Conservation (phyloP, 2,113 vertebrate genomes). For the Callospermophilus lateralis region DNA sequence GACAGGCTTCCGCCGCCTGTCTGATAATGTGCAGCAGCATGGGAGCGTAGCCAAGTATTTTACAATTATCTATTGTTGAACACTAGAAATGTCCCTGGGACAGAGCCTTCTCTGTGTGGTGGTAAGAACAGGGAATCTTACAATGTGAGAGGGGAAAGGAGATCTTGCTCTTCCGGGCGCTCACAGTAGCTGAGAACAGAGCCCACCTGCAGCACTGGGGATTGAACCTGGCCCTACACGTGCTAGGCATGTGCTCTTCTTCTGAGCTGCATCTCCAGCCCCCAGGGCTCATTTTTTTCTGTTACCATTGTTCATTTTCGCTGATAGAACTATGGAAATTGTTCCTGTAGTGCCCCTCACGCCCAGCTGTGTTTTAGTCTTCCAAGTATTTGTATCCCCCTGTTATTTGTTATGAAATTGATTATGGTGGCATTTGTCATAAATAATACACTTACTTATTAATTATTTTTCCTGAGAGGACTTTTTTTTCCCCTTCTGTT, state of each 20-base stretch:
- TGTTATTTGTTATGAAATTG: neutral
- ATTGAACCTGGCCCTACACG: no score
- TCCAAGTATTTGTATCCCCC: neutral
- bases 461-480: neutral
- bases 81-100: slow-evolving; percentile 5
- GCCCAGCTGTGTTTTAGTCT: neutral
- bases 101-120: slow-evolving; percentile 44
- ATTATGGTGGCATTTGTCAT: neutral
- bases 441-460: neutral
- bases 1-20: neutral
- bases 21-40: slow-evolving; percentile 8
- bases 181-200: neutral
- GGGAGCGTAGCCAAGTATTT: slow-evolving; percentile 41
- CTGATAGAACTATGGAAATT: neutral
- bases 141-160: neutral
- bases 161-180: neutral
- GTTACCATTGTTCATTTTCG: neutral
- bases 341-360: neutral
- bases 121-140: slow-evolving; percentile 18
- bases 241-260: no score
- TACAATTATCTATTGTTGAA: slow-evolving; percentile 69
- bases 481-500: slow-evolving; percentile 8
- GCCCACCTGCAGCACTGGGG: no score
- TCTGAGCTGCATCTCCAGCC: no score
- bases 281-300: neutral